Evolutionary conservation across 1,140 invertebrate species (phyloP).

Genomic region (Drosophila rhopaloa): DNA sequence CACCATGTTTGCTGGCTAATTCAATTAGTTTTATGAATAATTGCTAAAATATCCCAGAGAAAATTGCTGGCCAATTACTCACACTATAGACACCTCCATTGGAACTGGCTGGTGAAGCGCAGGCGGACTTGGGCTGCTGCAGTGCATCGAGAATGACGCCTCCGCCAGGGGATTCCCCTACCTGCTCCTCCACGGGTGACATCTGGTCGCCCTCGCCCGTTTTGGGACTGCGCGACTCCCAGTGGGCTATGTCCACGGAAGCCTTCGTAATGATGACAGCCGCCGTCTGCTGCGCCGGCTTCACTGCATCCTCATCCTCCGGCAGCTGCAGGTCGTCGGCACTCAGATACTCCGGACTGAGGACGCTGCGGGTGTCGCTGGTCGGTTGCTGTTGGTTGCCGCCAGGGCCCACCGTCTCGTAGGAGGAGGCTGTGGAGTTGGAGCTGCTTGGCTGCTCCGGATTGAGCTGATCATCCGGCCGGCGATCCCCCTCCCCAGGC

Average conservation of each 20-base stretch:
- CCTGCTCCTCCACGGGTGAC: slow-evolving; percentile 67
- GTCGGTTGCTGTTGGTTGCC: slow-evolving; percentile 20
- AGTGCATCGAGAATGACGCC: slow-evolving; percentile 73
- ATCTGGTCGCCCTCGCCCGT: slow-evolving; percentile 63
- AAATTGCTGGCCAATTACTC: slow-evolving; percentile 76
- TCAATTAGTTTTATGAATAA: background rate
- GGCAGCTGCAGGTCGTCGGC: slow-evolving; percentile 75
- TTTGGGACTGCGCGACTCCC: slow-evolving; percentile 76
- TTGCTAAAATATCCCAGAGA: too few relatives aligned
- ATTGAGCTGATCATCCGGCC: slow-evolving; percentile 13
- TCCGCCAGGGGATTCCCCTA: background rate
- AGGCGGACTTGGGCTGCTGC: slow-evolving; percentile 86
- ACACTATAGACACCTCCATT: slow-evolving; percentile 95
- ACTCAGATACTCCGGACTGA: slow-evolving; percentile 78
- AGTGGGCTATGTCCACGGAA: slow-evolving; percentile 87
- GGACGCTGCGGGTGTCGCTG: slow-evolving; percentile 49
- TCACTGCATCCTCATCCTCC: slow-evolving; percentile 49
- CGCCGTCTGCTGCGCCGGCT: slow-evolving; percentile 34
- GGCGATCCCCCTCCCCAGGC: background rate
- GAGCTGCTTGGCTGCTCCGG: slow-evolving; percentile 64
- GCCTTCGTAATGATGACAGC: slow-evolving; percentile 89
- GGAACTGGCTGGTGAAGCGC: slow-evolving; percentile 92
- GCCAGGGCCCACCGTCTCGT: slow-evolving; percentile 76
- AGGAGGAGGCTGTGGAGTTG: slow-evolving; percentile 78
- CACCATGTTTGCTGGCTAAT: background rate